These are phyloP conservation scores for Drosophila pseudotakahashii DNA, from an alignment of 2,888 invertebrate genomes.

Conservation along the genomic window DNA sequence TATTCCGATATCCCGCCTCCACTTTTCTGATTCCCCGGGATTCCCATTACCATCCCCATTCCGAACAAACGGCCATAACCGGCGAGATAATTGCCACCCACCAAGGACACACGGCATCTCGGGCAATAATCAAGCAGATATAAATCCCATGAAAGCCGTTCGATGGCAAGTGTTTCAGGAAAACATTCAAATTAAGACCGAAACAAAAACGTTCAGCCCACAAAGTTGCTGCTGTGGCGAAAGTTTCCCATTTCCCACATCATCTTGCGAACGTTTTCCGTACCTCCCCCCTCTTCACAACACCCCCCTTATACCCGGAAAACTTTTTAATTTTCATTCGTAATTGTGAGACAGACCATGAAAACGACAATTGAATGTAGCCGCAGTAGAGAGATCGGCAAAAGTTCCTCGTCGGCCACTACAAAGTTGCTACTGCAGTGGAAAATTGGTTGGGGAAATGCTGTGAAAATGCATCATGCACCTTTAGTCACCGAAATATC, in stretches of 20 bases:
- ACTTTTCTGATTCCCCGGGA: neutral
- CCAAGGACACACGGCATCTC: conserved; percentile 6
- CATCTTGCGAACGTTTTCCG: neutral
- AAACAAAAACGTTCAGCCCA: conserved; percentile 10
- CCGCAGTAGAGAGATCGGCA: conserved; percentile 16
- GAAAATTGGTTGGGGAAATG: neutral
- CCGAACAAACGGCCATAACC: neutral
- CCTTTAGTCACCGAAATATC: too few species aligned
- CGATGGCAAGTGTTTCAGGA: neutral
- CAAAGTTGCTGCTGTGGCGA: conserved; percentile 22
- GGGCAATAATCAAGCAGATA: conserved; percentile 10
- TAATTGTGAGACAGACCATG: conserved; percentile 31
- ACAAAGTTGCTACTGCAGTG: conserved; percentile 13
- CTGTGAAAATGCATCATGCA: too few species aligned
- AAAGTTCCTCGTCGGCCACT: conserved; percentile 4
- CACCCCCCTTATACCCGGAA: neutral
- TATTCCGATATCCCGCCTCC: neutral
- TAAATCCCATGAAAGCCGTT: conserved; percentile 5
- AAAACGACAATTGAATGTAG: conserved; percentile 39
- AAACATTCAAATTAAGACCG: conserved; percentile 23
- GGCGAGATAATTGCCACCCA: conserved; percentile 23
- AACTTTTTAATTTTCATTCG: conserved; percentile 38
- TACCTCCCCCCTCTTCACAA: neutral
- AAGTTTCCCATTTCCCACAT: neutral
- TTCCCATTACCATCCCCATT: neutral